A percentile compares a stretch with the other conserved stretches of the same genome.
Evolutionary conservation across 2,113 vertebrate genomes (phyloP).

Genomic region (Salvator merianae): DNA sequence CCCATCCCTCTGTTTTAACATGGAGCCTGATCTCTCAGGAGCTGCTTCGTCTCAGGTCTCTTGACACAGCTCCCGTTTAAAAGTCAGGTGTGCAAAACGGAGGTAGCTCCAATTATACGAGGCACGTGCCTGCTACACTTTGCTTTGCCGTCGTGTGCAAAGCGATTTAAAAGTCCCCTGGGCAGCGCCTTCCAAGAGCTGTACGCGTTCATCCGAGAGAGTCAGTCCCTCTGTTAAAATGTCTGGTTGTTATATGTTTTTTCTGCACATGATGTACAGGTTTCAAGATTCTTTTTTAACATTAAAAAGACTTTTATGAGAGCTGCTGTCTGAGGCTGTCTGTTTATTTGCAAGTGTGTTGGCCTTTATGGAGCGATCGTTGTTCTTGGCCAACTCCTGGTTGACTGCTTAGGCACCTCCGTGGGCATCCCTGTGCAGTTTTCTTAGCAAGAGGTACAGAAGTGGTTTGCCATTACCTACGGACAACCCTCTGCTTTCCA

Average conservation of each 20-base stretch:
- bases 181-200: background rate
- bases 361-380: background rate
- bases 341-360: background rate
- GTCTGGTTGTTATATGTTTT: background rate
- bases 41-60: background rate
- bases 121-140: background rate
- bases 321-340: rapidly evolving
- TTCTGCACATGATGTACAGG: background rate
- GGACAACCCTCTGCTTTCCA: no score
- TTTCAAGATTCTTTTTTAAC: background rate
- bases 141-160: background rate
- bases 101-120: background rate
- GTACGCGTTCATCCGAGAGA: slow-evolving; percentile 50
- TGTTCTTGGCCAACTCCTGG: no score
- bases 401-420: no score
- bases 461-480: no score
- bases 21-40: background rate
- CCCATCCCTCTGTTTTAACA: background rate
- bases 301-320: slow-evolving; percentile 8
- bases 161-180: rapidly evolving
- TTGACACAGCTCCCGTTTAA: background rate
- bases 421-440: no score
- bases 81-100: background rate
- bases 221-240: background rate
- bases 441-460: no score